Evolutionary conservation across 1,140 invertebrate species (phyloP), one percentile per base, ranked within the genome.

Genomic region (Sycobia sp.): DNA sequence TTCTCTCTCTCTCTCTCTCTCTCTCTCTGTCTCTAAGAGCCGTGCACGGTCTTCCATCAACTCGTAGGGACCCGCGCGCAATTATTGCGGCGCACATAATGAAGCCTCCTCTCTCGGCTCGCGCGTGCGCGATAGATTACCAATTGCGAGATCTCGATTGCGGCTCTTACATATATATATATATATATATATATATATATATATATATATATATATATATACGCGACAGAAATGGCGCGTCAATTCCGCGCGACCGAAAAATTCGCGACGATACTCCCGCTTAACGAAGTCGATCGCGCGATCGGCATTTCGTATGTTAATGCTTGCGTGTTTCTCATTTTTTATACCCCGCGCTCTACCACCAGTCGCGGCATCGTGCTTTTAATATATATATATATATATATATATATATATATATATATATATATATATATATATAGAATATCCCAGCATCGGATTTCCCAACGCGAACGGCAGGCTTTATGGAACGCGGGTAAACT

Each of bases 281-380:
- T 18, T 34, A 22, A 22, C 14, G 16, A n/a, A 20, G 7, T 3
- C 32, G n/a, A n/a, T n/a, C n/a, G 9, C 1, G 50, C 1, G 51
- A 20, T 57, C 29, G 41, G 36, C 13, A 49, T 51, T 41, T 50
- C 57, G 27, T 50, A 51, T 60, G 46, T 60, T 60, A 49, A 49
- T 59, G 18, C 20, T 14, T 2, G 2, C 14, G 44, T 13, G 32
- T 32, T 3, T 43, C 41, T 14, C 18, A n/a, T 62, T 54, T 61
- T 51, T 47, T 39, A 7, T 50, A n/a, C n/a, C n/a, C n/a, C 50
- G 23, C 9, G 20, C 4, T 23, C 39, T 29, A 32, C 13, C 5
- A n/a, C n/a, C n/a, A n/a, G n/a, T n/a, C 23, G 5, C 18, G 27
- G 3, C 43, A 1, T 9, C 4, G 11, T 4, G n/a, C n/a, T n/a